Percentiles rank a stretch among this genome's conserved stretches.
Conservation (phyloP, 2,113 vertebrate genomes). For the Centropus bengalensis region DNA sequence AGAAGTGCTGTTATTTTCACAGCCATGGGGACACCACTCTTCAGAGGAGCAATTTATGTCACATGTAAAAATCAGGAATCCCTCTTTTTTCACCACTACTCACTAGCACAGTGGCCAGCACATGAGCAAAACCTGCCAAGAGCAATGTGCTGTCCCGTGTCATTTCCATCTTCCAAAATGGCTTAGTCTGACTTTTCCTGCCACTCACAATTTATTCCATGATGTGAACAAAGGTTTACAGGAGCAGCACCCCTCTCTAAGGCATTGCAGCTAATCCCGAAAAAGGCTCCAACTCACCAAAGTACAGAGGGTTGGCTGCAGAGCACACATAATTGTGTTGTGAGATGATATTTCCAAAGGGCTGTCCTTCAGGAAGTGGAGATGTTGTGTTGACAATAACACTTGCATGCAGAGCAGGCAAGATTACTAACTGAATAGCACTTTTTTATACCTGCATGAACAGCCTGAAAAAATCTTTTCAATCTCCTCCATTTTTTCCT, state of each 20-base stretch:
- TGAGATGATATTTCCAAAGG: neutral
- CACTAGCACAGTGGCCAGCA: neutral
- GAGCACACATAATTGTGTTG: neutral
- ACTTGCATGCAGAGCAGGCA: neutral
- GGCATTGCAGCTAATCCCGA: neutral
- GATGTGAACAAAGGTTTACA: neutral
- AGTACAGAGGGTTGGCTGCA: neutral
- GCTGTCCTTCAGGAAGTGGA: neutral
- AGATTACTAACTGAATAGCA: neutral
- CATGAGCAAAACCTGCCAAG: constrained; percentile 10
- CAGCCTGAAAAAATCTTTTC: neutral
- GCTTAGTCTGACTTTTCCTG: constrained; percentile 44
- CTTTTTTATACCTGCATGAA: neutral
- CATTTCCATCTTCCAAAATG: constrained; percentile 29
- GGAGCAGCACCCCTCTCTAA: neutral
- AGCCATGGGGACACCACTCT: neutral
- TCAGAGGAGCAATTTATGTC: neutral
- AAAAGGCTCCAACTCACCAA: neutral
- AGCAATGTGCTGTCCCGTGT: constrained; percentile 5
- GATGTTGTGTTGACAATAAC: neutral
- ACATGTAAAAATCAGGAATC: neutral
- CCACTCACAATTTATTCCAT: constrained; percentile 18
- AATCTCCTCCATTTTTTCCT: neutral
- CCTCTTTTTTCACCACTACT: neutral
- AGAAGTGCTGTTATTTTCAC: neutral